A percentile compares a stretch with the other conserved stretches of the same genome.
phyloP scores from a whole-genome alignment of 2,797 vertebrate species.

The Anas flavirostris region DNA sequence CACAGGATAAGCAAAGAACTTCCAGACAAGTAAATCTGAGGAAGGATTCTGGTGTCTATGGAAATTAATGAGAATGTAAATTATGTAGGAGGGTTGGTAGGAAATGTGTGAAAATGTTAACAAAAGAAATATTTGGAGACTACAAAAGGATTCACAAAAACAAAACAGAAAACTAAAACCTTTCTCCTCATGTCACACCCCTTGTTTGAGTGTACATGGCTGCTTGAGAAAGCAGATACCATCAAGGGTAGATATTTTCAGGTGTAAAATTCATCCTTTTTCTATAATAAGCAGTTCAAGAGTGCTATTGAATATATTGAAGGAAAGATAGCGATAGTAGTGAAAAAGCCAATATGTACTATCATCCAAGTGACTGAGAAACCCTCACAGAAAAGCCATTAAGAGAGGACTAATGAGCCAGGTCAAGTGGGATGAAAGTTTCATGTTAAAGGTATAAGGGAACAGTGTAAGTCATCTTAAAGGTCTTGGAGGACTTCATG shows the following conservation, averaged over 20 bases:
- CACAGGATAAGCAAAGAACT: neutral
- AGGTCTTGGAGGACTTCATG: neutral
- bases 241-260: neutral
- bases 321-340: neutral
- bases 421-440: neutral
- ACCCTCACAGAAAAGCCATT: neutral
- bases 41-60: neutral
- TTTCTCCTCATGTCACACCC: too few species aligned
- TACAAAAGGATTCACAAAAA: too few species aligned
- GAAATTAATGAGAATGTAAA: neutral
- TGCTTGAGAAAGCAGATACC: neutral
- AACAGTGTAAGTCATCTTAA: neutral
- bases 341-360: neutral
- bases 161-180: too few species aligned
- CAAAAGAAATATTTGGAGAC: too few species aligned
- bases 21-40: neutral
- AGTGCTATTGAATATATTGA: neutral
- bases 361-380: neutral
- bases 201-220: too few species aligned
- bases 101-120: neutral
- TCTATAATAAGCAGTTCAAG: neutral
- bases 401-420: neutral
- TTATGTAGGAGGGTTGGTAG: neutral
- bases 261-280: neutral
- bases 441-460: neutral